Percentiles rank a stretch among this genome's conserved stretches.
These are phyloP conservation scores for Pseudomyrmex flavicornis DNA, from an alignment of 1,140 invertebrate genomes.

Conservation along the genomic window DNA sequence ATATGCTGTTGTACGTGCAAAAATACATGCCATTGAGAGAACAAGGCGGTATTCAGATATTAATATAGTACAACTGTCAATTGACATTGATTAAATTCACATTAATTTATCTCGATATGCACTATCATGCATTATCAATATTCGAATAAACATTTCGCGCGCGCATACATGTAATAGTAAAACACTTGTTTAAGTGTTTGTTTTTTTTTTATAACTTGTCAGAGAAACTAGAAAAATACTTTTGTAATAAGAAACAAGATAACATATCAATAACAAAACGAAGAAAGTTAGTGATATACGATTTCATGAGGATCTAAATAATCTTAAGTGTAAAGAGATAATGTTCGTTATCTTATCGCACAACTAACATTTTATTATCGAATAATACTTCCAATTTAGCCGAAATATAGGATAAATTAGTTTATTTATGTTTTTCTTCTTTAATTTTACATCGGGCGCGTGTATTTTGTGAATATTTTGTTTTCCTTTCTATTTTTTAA, in stretches of 20 bases:
- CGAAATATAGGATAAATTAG: conserved; percentile 13
- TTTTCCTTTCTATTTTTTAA: no score
- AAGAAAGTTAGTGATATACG: no score
- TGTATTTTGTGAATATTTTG: no score
- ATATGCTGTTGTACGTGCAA: not conserved
- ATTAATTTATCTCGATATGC: not conserved
- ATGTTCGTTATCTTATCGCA: no score
- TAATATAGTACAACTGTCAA: conserved; percentile 2
- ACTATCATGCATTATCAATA: not conserved
- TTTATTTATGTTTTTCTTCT: not conserved
- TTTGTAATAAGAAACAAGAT: no score
- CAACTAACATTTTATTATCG: no score
- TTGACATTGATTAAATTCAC: conserved; percentile 10
- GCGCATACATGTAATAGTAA: not conserved
- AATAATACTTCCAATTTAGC: not conserved
- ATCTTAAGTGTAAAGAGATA: no score
- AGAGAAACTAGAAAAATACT: no score
- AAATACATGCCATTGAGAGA: not conserved
- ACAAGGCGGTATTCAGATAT: not conserved
- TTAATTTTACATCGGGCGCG: no score
- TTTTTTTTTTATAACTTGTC: no score
- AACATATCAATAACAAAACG: no score
- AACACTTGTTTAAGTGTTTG: not conserved
- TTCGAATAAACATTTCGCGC: not conserved
- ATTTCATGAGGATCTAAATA: no score